A percentile compares a stretch with the other conserved stretches of the same genome.
phyloP scores from a whole-genome alignment of 2,888 invertebrate species.

The Pseudeuparius sepicola region DNA sequence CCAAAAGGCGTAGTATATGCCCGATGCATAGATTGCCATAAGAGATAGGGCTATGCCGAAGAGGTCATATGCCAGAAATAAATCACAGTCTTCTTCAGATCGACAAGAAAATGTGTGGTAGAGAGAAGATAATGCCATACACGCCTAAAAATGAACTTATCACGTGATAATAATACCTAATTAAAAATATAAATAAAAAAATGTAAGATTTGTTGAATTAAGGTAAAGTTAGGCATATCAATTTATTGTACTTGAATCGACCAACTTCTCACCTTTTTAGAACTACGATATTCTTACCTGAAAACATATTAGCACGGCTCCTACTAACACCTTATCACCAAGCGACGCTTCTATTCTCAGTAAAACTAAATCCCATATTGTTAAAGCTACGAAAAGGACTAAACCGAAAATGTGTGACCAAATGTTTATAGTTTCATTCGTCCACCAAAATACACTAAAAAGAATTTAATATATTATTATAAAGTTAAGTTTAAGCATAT shows the following conservation, averaged over 20 bases:
- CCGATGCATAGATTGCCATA: slow-evolving; percentile 89
- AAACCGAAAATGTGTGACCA: slow-evolving; percentile 92
- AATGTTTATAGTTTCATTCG: slow-evolving; percentile 94
- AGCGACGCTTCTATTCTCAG: slow-evolving; percentile 68
- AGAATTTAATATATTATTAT: slow-evolving; percentile 1
- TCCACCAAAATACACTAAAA: slow-evolving; percentile 86
- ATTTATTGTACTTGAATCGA: slow-evolving; percentile 6
- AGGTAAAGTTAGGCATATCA: neutral
- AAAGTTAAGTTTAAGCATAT: too few species aligned
- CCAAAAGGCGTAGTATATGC: slow-evolving; percentile 95
- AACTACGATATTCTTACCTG: too few species aligned
- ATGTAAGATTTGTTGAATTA: too few species aligned
- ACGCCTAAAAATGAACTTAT: slow-evolving; percentile 59
- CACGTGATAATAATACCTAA: slow-evolving; percentile 3
- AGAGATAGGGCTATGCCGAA: slow-evolving; percentile 89
- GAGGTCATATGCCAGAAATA: slow-evolving; percentile 83
- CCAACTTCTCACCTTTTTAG: too few species aligned
- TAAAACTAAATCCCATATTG: slow-evolving; percentile 73
- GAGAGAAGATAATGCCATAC: slow-evolving; percentile 84
- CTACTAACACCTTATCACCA: slow-evolving; percentile 77
- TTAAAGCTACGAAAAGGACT: slow-evolving; percentile 71
- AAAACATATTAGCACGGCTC: slow-evolving; percentile 74
- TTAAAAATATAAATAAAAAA: too few species aligned
- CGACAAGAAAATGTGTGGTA: slow-evolving; percentile 94
- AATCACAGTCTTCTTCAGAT: slow-evolving; percentile 74